Percentiles rank a stretch among this genome's conserved stretches.
Evolutionary conservation across 2,113 vertebrate genomes (phyloP).

Genomic region (Brachyistius frenatus): DNA sequence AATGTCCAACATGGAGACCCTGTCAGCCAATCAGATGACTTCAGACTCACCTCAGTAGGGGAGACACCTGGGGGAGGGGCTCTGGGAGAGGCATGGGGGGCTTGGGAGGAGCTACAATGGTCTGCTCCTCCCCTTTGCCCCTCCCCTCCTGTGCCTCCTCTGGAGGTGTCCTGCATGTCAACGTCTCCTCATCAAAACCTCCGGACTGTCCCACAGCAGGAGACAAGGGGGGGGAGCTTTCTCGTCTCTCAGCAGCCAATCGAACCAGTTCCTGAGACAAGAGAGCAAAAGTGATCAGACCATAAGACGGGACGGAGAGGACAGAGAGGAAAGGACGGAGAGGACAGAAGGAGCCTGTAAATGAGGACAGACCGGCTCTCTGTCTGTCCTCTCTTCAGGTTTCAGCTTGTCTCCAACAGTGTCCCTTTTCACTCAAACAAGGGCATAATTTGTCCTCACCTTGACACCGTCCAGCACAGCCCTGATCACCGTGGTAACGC

Average conservation of each 20-base stretch:
- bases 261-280: conserved; percentile 91
- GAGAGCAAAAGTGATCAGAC: background rate
- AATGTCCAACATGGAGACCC: too few species aligned
- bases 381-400: too few species aligned
- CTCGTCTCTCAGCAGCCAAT: conserved; percentile 90
- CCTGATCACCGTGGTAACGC: conserved; percentile 90
- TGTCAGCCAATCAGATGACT: background rate
- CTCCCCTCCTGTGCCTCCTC: too few species aligned
- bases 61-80: conserved; percentile 61
- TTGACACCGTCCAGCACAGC: conserved; percentile 93
- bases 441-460: conserved; percentile 75
- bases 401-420: too few species aligned
- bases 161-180: background rate
- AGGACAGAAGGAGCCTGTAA: too few species aligned
- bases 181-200: background rate
- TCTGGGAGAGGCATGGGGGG: conserved; percentile 80
- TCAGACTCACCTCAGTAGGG: conserved; percentile 29
- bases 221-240: conserved; percentile 88
- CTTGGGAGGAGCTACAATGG: conserved; percentile 86
- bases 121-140: background rate
- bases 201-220: conserved; percentile 74
- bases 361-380: too few species aligned
- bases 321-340: background rate
- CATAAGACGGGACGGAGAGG: background rate
- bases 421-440: background rate